Base-by-base conservation (phyloP, 2,113 vertebrate genomes). In the Brachyistius frenatus region DNA sequence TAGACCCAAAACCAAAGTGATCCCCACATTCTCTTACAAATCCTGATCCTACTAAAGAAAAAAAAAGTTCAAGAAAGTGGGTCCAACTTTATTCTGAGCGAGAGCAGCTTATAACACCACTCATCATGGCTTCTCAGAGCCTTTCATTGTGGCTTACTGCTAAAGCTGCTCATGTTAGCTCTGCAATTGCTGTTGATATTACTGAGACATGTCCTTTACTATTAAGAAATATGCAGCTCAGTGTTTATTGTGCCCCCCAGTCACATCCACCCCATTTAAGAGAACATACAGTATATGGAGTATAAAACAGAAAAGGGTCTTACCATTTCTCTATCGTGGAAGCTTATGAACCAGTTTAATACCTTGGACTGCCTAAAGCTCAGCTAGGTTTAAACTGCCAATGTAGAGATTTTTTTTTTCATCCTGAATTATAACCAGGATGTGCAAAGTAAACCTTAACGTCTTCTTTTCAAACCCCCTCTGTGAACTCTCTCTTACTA, bases 291-390 rank as follows among this genome's bases (percentile, higher is more conserved):
- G 63, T 61, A 67, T 65, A 63, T 67, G 44, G 32, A 8, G 55
- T 49, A 37, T 65, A 55, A 70, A 76, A 33, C 41, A 64, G 61
- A 56, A 71, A 60, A 41, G 35, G 70, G 71, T 84, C 74, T 74
- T 77, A 83, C 63, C 33, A 52, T 75, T 81, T 49, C 53, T 76
- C 64, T 78, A 66, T 65, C 71, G 79, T 76, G 57, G 68, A 78
- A 80, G 83, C 84, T 90, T 90, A 86, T 69, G 64, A 73, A 65
- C 16, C 44, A 63, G 68, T 88, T 83, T 86, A 86, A 89, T 77
- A 61, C 76, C 60, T 57, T n/a, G 37, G 15, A 64, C 54, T 72
- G 57, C 61, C 55, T 49, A 35, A 39, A 47, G 63, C 84, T 89
- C 75, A 49, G 52, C 50, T 35, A 0, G 64, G 16, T 72, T 83